These are phyloP conservation scores for Diaprepes abbreviatus DNA, from an alignment of 2,888 invertebrate species.

Conservation along the genomic window DNA sequence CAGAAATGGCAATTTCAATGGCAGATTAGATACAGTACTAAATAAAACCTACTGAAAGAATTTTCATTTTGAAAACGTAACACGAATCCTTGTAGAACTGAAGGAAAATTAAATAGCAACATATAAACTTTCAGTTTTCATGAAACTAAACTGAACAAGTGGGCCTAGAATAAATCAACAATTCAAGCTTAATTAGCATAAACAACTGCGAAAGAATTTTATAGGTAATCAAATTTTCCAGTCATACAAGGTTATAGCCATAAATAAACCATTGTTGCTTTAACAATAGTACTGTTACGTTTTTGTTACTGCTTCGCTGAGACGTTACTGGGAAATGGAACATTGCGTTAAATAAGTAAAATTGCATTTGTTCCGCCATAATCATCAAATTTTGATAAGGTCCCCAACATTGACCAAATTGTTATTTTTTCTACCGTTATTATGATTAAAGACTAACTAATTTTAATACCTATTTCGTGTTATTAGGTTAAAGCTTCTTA, in stretches of 20 bases:
- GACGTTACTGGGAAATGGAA: constrained; percentile 6
- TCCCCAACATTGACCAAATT: not conserved
- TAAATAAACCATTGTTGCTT: not conserved
- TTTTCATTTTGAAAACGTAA: too few species aligned
- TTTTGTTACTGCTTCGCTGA: not conserved
- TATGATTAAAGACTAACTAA: not conserved
- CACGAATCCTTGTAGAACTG: too few species aligned
- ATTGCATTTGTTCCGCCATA: constrained; percentile 3
- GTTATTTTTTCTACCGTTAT: not conserved
- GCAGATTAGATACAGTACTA: too few species aligned
- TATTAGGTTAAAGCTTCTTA: not conserved
- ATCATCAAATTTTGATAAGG: constrained; percentile 3
- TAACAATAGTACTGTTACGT: not conserved
- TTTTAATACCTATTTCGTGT: not conserved
- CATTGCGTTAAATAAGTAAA: constrained; percentile 11
- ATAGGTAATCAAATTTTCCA: not conserved
- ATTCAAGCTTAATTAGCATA: too few species aligned
- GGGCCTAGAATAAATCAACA: too few species aligned
- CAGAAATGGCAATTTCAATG: too few species aligned
- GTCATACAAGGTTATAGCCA: not conserved
- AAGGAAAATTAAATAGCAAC: too few species aligned
- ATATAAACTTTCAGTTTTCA: too few species aligned
- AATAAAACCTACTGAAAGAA: too few species aligned
- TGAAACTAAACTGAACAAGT: too few species aligned
- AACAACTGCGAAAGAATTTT: too few species aligned